phyloP scores from a whole-genome alignment of 2,797 vertebrate species.

The Adelosebastes latens region DNA sequence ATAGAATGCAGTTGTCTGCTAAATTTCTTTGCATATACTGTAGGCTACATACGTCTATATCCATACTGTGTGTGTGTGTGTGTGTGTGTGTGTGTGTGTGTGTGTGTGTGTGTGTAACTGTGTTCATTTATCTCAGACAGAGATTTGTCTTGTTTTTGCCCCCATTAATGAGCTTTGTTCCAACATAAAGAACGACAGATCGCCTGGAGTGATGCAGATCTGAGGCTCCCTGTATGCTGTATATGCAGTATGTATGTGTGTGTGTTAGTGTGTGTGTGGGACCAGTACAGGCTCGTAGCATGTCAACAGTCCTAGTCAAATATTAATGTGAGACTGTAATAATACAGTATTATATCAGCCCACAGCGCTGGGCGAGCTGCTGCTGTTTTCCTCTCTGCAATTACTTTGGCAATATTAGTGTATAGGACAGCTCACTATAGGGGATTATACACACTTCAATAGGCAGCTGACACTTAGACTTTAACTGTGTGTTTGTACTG shows the following conservation, averaged over 20 bases:
- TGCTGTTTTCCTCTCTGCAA: constrained; percentile 31
- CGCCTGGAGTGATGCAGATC: constrained; percentile 27
- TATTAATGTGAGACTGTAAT: constrained; percentile 46
- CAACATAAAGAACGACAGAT: constrained; percentile 22
- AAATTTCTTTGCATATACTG: not conserved
- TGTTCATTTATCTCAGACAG: constrained; percentile 1
- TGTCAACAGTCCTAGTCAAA: constrained; percentile 42
- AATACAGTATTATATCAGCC: constrained; percentile 22
- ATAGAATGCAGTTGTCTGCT: not conserved
- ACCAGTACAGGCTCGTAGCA: not conserved
- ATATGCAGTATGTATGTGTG: not conserved
- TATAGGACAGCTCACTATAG: constrained; percentile 18
- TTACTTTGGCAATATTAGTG: constrained; percentile 1
- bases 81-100: not conserved
- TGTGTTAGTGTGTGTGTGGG: not conserved
- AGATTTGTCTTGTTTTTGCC: constrained; percentile 6
- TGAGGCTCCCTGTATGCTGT: not conserved
- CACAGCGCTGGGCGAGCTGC: constrained; percentile 16
- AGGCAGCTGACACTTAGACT: not conserved
- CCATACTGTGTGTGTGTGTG: not conserved
- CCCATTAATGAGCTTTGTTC: constrained; percentile 43
- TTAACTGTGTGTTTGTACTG: not conserved
- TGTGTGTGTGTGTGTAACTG: not conserved
- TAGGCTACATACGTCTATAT: not conserved
- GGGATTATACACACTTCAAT: constrained; percentile 25